A percentile compares a stretch with the other conserved stretches of the same genome.
Evolutionary conservation across 2,113 vertebrate genomes (phyloP).

Genomic region (Pituophis catenifer): DNA sequence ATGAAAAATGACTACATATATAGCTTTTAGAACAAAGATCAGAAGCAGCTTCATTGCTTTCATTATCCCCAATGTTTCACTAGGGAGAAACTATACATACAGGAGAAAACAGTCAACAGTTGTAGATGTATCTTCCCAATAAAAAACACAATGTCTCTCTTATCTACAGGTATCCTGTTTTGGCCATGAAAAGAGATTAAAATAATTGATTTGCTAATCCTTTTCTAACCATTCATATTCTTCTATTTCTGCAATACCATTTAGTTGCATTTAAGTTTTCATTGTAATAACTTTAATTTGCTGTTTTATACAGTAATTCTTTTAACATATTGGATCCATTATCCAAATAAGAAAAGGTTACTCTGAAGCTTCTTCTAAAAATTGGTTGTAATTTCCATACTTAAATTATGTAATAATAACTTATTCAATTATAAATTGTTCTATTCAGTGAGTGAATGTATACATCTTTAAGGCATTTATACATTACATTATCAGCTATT

Average conservation of each 20-base stretch:
- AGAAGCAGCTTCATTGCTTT: neutral
- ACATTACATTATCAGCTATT: neutral
- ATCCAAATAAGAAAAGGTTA: neutral
- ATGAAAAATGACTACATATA: neutral
- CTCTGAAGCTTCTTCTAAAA: neutral
- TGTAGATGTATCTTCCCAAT: neutral
- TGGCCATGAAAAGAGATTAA: neutral
- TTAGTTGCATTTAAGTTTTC: neutral
- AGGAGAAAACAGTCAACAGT: neutral
- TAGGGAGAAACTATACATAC: neutral
- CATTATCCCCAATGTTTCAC: neutral
- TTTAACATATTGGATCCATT: neutral
- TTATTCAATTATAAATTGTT: conserved; percentile 8
- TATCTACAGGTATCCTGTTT: neutral
- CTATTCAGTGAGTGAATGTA: neutral
- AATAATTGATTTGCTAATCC: neutral
- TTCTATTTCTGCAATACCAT: neutral
- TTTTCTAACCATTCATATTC: neutral
- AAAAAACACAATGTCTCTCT: neutral
- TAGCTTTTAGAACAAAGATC: neutral
- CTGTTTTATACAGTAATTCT: neutral
- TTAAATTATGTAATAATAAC: neutral
- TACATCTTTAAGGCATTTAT: neutral
- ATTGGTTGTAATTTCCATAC: neutral
- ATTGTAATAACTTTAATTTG: conserved; percentile 3